Percentiles rank a stretch among this genome's conserved stretches.
These are phyloP conservation scores for Brienomyrus brachyistius DNA, from an alignment of 2,113 vertebrate genomes.

Conservation along the genomic window DNA sequence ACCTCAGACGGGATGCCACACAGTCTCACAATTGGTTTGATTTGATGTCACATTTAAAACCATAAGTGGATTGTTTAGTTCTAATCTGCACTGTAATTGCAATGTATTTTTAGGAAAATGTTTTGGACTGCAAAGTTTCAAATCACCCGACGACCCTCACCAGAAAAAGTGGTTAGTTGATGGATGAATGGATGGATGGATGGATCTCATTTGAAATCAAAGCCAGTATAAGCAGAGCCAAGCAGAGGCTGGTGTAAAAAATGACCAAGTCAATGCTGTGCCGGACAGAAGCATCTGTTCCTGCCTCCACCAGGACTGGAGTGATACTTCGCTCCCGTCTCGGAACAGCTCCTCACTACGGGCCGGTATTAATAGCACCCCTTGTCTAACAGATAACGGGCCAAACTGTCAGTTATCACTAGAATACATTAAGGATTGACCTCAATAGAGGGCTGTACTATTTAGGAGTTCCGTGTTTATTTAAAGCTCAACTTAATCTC, in stretches of 20 bases:
- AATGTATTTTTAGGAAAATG: not conserved
- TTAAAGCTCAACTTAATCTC: slow-evolving; percentile 2
- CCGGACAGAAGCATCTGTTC: not conserved
- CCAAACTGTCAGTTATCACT: slow-evolving; percentile 12
- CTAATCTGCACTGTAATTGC: not conserved
- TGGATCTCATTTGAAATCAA: not conserved
- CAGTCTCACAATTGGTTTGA: not conserved
- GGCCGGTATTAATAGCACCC: slow-evolving; percentile 5
- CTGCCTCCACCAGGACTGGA: not conserved
- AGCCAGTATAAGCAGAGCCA: not conserved
- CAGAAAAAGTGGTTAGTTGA: not conserved
- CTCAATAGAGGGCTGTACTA: not conserved
- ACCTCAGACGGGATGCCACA: not conserved
- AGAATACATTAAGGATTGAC: slow-evolving; percentile 5
- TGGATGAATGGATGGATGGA: not conserved
- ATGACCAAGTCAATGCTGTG: not conserved
- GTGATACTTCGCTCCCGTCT: not conserved
- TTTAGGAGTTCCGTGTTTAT: not conserved
- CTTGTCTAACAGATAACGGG: slow-evolving; percentile 2
- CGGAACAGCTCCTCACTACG: not conserved
- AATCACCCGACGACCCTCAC: not conserved
- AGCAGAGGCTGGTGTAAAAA: not conserved
- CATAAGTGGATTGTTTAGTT: not conserved
- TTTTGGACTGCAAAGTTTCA: not conserved
- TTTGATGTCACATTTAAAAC: not conserved